Percentiles rank a stretch among this genome's conserved stretches.
These are phyloP conservation scores for Triplophysa yarkandensis DNA, from an alignment of 2,797 vertebrate genomes.

Conservation along the genomic window DNA sequence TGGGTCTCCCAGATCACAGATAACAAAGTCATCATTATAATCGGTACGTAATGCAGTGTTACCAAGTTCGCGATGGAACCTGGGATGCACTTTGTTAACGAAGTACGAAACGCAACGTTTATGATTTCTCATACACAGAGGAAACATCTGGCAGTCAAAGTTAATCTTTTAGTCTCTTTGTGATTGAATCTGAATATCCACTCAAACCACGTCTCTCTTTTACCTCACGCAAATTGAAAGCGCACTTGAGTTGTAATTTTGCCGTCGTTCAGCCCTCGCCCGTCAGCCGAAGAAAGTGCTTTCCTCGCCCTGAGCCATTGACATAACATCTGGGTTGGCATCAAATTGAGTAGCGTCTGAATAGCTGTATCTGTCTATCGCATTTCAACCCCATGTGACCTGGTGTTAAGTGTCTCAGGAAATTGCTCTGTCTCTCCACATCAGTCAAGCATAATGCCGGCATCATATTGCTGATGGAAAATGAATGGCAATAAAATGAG, in stretches of 20 bases:
- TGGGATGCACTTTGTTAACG: slow-evolving; percentile 35
- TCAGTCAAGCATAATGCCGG: slow-evolving; percentile 61
- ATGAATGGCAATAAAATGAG: slow-evolving; percentile 60
- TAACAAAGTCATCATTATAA: slow-evolving; percentile 64
- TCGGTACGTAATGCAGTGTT: slow-evolving; percentile 51
- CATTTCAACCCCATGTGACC: slow-evolving; percentile 60
- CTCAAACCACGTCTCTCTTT: slow-evolving; percentile 39
- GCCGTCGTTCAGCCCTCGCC: slow-evolving; percentile 20
- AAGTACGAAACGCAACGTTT: slow-evolving; percentile 47
- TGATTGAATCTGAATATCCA: slow-evolving; percentile 55
- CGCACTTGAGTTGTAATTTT: slow-evolving; percentile 37
- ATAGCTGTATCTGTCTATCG: slow-evolving; percentile 51
- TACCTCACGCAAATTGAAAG: slow-evolving; percentile 43
- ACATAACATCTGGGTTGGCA: slow-evolving; percentile 60
- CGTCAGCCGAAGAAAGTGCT: slow-evolving; percentile 26
- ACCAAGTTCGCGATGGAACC: slow-evolving; percentile 40
- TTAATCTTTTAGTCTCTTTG: slow-evolving; percentile 50
- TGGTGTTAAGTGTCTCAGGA: slow-evolving; percentile 63
- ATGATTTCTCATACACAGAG: slow-evolving; percentile 52
- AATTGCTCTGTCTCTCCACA: slow-evolving; percentile 62
- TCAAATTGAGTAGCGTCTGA: slow-evolving; percentile 54
- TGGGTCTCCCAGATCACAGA: slow-evolving; percentile 56
- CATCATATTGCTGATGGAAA: slow-evolving; percentile 59
- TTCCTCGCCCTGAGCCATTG: slow-evolving; percentile 55
- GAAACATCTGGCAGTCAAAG: slow-evolving; percentile 56